Evolutionary conservation across 1,140 invertebrate genomes (phyloP), one percentile per base, ranked within the genome.

Genomic region (Planococcus citri): DNA sequence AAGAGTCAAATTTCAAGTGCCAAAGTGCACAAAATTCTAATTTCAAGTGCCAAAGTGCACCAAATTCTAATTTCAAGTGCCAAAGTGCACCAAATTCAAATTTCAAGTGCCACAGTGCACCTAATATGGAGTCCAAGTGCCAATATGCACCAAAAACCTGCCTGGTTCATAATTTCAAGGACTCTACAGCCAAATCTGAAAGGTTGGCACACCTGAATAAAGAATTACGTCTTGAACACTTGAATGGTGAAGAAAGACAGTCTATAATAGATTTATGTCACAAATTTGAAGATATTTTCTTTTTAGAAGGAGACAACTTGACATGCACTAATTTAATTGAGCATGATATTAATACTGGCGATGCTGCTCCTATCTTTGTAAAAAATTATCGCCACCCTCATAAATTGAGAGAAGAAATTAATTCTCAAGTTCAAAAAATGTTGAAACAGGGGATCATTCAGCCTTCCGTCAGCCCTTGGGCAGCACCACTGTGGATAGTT

Each of bases 371-470:
- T 6, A 72, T 77, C 10, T 72, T 72, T 64, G 73, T 67, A 9
- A 75, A 75, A 73, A 72, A 72, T 8, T 78, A 78, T 70, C 71
- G 76, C 61, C 77, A 75, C 51, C 78, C 78, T 22, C 72, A 75
- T 67, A 41, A 37, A 14, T 75, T 77, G 27, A 75, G 76, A 71
- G 69, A 74, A 57, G 77, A 79, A 74, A 73, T 78, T 14, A 69
- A 76, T 8, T 73, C 69, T 21, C 76, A 78, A 76, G 74, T 72
- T 74, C 73, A 71, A 12, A 29, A 73, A 64, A 71, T 74, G 72
- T 21, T 72, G 68, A 20, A 71, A 25, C 22, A 72, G 2, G 69
- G 61, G 1, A 70, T 74, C 4, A 72, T 73, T 27, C 3, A 12
- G 20, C 67, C 61, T 6, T 71, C 61, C 21, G 27, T 68, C 27